Evolutionary conservation across 2,888 invertebrate species (phyloP), one percentile per base, ranked within the genome.

Genomic region (Chymomyza caudatula): DNA sequence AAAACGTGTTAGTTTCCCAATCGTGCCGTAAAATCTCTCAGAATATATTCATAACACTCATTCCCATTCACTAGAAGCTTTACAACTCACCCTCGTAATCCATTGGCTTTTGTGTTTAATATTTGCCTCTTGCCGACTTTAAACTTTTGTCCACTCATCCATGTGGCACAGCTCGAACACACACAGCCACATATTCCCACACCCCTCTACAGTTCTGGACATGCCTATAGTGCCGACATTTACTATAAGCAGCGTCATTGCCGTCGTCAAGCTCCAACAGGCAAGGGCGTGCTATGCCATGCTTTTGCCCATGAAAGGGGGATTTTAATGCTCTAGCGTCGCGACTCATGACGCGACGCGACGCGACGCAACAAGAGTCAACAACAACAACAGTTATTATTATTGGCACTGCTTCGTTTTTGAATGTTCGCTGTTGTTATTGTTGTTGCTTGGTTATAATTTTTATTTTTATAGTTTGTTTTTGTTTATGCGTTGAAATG

Each of bases 221-320:
- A 51, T 51, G 15, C 60, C 13, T 37, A 51, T 20, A 29, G 29
- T 47, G 37, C 13, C 42, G 29, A 11, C 20, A 43, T 43, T 29
- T 56, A 8, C 17, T 29, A 37, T 19, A 60, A 63, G 20, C 70
- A 59, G 73, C 61, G 67, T 56, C 69, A 73, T 61, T 69, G 69
- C 69, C 72, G 71, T 71, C 78, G 84, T 85, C 77, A 83, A 80
- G 87, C 84, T 75, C 81, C 71, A 83, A 83, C 77, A 87, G 84
- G 29, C 71, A 17, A 56, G 68, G 78, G 74, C 67, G 59, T 59
- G 49, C 49, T 51, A 25, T 60, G 8, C 20, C 29, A 37, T 37
- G 29, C 29, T 37, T 37, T 37, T 11, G 2, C 29, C 2, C 47
- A 60, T n/a, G 49, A 57, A 62, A 65, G 61, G 67, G 78, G 71